These are phyloP conservation scores for Paedocypris sp. DNA, from an alignment of 2,113 vertebrate genomes.

Conservation along the genomic window DNA sequence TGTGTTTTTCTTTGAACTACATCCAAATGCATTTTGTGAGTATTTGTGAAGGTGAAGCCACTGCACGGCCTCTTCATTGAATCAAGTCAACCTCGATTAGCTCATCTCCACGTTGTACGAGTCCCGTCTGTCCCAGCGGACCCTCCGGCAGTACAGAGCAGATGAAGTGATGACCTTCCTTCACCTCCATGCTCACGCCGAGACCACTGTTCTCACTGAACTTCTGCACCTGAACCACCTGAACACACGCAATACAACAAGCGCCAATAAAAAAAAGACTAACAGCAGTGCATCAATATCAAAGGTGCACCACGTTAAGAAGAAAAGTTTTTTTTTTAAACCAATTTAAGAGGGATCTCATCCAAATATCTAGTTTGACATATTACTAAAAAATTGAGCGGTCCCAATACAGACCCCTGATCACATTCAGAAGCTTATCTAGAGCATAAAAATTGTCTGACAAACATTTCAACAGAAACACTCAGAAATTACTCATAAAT, in stretches of 20 bases:
- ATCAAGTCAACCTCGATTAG: slow-evolving; percentile 70
- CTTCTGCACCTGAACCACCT: slow-evolving; percentile 81
- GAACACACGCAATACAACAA: neutral
- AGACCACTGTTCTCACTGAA: slow-evolving; percentile 80
- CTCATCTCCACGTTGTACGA: slow-evolving; percentile 76
- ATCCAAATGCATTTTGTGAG: slow-evolving; percentile 1
- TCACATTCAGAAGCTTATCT: no score
- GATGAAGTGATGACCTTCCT: slow-evolving; percentile 81
- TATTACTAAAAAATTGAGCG: no score
- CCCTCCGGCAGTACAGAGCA: slow-evolving; percentile 84
- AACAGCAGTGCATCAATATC: no score
- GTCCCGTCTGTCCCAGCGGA: slow-evolving; percentile 74
- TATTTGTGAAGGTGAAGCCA: no score
- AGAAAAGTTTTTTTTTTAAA: no score
- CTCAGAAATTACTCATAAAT: no score
- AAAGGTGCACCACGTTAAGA: no score
- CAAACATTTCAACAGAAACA: neutral
- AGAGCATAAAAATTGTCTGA: no score
- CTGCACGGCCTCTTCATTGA: neutral
- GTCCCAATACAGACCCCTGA: no score
- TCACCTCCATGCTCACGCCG: slow-evolving; percentile 83
- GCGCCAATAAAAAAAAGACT: neutral
- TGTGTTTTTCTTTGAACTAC: neutral
- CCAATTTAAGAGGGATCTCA: no score
- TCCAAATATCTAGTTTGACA: no score